Evolutionary conservation across 2,888 invertebrate genomes (phyloP), one percentile per base, ranked within the genome.

Genomic region (Yponomeuta malinellus): DNA sequence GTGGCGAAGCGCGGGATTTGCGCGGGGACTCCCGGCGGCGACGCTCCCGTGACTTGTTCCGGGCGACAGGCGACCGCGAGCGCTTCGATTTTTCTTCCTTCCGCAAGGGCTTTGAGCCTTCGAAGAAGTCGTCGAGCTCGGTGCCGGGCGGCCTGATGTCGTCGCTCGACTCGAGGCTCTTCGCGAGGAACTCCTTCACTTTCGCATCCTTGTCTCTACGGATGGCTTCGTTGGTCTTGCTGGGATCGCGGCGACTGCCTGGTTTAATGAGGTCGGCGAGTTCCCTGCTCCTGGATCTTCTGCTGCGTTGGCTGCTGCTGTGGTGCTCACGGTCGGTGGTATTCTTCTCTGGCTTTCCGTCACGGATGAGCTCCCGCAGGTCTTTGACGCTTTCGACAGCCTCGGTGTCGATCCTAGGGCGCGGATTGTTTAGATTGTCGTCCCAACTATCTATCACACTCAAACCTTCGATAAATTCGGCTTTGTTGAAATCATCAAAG

Each of bases 371-470:
- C 72, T 88, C 88, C 0, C 88, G 83, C 23, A 87, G 79, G 73
- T 89, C 89, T 70, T 79, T 78, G 10, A 86, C 86, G 71, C 78
- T 80, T 69, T 83, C 82, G 31, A 86, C 10, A 2, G 78, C 75
- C 68, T 85, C 80, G 2, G 78, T 71, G 70, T 82, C 74, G 67
- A 83, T 78, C 10, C 81, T 78, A 4, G 77, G 74, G 63, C 74
- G 76, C 29, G 72, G 74, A 1, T 78, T 79, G 15, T 77, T 79
- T 48, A 10, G 1, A 9, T 79, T 80, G 52, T 85, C 89, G 68
- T 87, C 84, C 90, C 90, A 90, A 76, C 87, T 89, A 74, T 92
- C 92, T 70, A 92, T 85, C 71, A 92, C 90, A 83, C 88, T 90
- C 48, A 92, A 85, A 76, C 91, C 90, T 76, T 88, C 83, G 77